phyloP scores from a whole-genome alignment of 2,797 vertebrate species.

The Rhabdophis nuchalis region DNA sequence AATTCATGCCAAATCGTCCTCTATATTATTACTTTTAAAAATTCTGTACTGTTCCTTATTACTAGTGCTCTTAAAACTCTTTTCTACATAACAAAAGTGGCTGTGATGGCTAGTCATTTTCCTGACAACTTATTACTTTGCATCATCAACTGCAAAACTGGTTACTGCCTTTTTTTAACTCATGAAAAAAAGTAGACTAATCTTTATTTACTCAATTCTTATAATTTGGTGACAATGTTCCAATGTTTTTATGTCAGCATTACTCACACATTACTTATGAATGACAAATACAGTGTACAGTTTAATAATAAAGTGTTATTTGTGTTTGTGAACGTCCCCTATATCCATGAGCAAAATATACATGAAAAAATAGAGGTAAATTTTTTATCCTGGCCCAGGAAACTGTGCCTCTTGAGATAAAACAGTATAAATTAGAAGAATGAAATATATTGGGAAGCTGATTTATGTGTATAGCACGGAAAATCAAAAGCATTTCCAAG shows the following conservation, averaged over 20 bases:
- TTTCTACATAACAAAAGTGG: background rate
- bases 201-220: conserved; percentile 46
- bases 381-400: conserved; percentile 53
- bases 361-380: conserved; percentile 52
- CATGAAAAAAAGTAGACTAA: conserved; percentile 26
- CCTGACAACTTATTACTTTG: background rate
- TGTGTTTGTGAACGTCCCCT: conserved; percentile 50
- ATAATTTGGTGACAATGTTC: conserved; percentile 48
- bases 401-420: conserved; percentile 24
- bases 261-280: background rate
- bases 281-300: conserved; percentile 12
- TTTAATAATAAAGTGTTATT: conserved; percentile 67
- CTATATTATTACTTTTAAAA: background rate
- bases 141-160: background rate
- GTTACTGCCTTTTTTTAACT: accelerated
- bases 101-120: background rate
- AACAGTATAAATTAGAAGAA: background rate
- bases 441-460: background rate
- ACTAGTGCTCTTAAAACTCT: background rate
- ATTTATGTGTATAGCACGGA: background rate
- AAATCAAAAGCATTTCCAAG: background rate
- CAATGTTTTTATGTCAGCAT: background rate
- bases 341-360: background rate
- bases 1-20: background rate
- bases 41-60: background rate